phyloP scores from a whole-genome alignment of 2,888 invertebrate genomes.

The Eilema griseolum region DNA sequence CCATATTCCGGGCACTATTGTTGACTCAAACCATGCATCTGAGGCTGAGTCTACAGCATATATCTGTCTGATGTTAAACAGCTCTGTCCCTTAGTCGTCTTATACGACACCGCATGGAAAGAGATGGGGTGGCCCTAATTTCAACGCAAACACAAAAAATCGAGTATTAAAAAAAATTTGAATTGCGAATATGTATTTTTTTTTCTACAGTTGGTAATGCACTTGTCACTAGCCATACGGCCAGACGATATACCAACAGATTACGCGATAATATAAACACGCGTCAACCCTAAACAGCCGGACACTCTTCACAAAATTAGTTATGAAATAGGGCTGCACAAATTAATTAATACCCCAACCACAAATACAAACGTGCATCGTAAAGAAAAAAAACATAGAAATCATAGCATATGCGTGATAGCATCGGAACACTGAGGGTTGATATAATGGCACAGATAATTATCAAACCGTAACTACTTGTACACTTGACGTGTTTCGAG shows the following conservation, averaged over 20 bases:
- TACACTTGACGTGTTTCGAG: slow-evolving; percentile 82
- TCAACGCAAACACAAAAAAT: too few relatives aligned
- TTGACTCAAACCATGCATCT: too few relatives aligned
- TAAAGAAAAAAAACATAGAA: slow-evolving; percentile 43
- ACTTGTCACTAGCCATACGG: slow-evolving; percentile 20
- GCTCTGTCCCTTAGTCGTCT: too few relatives aligned
- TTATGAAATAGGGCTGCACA: slow-evolving; percentile 28
- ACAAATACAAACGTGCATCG: slow-evolving; percentile 16
- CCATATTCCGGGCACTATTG: too few relatives aligned
- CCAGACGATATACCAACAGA: slow-evolving; percentile 16
- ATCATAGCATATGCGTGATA: slow-evolving; percentile 79
- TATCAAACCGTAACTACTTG: slow-evolving; percentile 75
- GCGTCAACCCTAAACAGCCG: slow-evolving; percentile 22
- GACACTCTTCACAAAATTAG: slow-evolving; percentile 32
- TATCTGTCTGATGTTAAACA: too few relatives aligned
- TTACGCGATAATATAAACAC: background rate
- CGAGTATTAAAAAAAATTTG: too few relatives aligned
- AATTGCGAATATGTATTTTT: background rate
- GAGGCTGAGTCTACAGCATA: too few relatives aligned
- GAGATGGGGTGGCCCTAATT: too few relatives aligned
- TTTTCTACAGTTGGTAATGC: background rate
- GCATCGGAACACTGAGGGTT: slow-evolving; percentile 65
- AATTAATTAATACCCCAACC: slow-evolving; percentile 31
- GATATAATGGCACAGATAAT: slow-evolving; percentile 70
- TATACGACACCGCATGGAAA: too few relatives aligned